Percentiles rank a stretch among this genome's conserved stretches.
Conservation (phyloP, 2,888 invertebrate species). For the Boloria euphrosyne region DNA sequence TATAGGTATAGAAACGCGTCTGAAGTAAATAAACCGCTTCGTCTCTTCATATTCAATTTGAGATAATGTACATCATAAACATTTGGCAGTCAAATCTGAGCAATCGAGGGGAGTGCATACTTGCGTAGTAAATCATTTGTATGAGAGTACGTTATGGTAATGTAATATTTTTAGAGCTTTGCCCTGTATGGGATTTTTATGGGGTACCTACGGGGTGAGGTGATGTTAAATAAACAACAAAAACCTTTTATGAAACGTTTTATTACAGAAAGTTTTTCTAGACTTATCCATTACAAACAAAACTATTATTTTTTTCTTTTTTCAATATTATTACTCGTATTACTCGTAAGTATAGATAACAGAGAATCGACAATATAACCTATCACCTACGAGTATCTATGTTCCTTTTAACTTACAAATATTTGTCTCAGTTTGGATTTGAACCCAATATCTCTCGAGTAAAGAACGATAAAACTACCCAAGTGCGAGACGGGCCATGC, state of each 20-base stretch:
- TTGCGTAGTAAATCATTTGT: slow-evolving; percentile 45
- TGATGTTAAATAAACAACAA: slow-evolving; percentile 31
- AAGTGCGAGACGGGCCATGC: too few relatives aligned
- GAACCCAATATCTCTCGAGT: too few relatives aligned
- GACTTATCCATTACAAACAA: too few relatives aligned
- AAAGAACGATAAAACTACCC: too few relatives aligned
- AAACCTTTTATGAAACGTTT: slow-evolving; percentile 30
- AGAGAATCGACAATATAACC: too few relatives aligned
- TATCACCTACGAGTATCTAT: too few relatives aligned
- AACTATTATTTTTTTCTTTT: too few relatives aligned
- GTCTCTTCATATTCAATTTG: slow-evolving; percentile 33
- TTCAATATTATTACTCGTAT: too few relatives aligned
- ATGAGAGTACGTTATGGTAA: slow-evolving; percentile 47
- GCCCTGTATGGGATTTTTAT: slow-evolving; percentile 45
- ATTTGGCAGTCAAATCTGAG: slow-evolving; percentile 50
- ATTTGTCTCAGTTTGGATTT: too few relatives aligned
- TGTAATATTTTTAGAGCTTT: slow-evolving; percentile 50
- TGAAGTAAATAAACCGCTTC: slow-evolving; percentile 14
- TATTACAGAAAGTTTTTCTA: slow-evolving; percentile 6
- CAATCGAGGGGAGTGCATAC: slow-evolving; percentile 48
- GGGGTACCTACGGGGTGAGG: slow-evolving; percentile 33
- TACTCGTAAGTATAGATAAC: too few relatives aligned
- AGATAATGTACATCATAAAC: slow-evolving; percentile 38
- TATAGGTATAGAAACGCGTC: background rate
- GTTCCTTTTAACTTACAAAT: too few relatives aligned